Base-by-base conservation (phyloP, 2,113 vertebrate genomes). In the Gymnocephalus cernua region DNA sequence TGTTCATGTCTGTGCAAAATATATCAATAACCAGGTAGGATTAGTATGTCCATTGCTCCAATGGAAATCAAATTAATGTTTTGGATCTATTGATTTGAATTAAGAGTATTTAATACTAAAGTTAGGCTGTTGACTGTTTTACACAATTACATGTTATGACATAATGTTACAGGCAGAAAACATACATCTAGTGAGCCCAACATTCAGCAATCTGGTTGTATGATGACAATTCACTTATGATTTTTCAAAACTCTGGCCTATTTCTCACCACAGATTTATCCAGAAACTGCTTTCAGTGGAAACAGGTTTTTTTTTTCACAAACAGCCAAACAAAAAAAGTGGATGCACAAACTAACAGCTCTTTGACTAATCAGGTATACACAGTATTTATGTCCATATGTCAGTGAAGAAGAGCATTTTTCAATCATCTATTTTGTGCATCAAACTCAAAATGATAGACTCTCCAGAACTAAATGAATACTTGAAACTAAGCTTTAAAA, bases 1-100 rank as follows among this genome's bases (percentile, higher is more conserved):
- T 82, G 62, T 47, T 78, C 47, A 29, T 76, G 56, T 83, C 68
- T 84, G 45, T 57, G 58, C 12, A 74, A 70, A 38, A 71, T 73
- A 61, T 57, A 84, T 72, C 44, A 74, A 35, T 4, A n/a, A 80
- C 12, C 5, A 32, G 56, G 57, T 57, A 61, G 45, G 38, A 75
- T 59, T 32, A 72, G 21, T 57, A 13, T 3, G 54, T 59, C 25
- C 6, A 38, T 62, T 58, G 35, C 7, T 21, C 25, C 5, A 58
- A 32, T 53, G 23, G 11, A 65, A 68, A 51, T 51, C 10, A 0
- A 8, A 11, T 10, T 45, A 19, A 14, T 10, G 18, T 23, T n/a
- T 63, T 16, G 32, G 3, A 38, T 51, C 29, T 1, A 29, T 18
- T 58, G 29, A 62, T 19, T 10, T 78, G 18, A 57, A 72, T 71